Evolutionary conservation across 2,888 invertebrate species (phyloP), one percentile per base, ranked within the genome.

Genomic region (Noctuana brunneofusca): DNA sequence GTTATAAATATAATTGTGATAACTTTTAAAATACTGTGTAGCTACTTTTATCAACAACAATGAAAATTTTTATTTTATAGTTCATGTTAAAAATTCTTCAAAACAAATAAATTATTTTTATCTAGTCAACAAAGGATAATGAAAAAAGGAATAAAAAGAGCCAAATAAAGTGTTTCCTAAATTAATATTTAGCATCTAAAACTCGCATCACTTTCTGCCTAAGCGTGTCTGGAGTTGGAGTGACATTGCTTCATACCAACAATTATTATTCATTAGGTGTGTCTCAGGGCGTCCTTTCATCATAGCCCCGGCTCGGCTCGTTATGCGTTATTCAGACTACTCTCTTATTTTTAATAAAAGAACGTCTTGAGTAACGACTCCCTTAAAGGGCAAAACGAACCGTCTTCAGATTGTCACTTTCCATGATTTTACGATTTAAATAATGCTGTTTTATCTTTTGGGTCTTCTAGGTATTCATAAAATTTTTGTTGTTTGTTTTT

Each of bases 201-300:
- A 41, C 41, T 38, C 22, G 24, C 30, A 56, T 43, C 43, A 35
- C 30, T 57, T 57, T 48, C 57, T 35, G 48, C 48, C 46, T 66
- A 66, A 79, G 78, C 76, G 78, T 76, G 79, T 78, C 74, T 78
- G 71, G 68, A 67, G 68, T 76, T 78, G 71, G 68, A 67, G 68
- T 76, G 75, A 73, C 78, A 78, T 79, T 79, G 68, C 66, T 65
- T 64, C 73, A 70, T 69, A 68, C 68, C 73, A 71, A 79, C 78
- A 84, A 86, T 86, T 84, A 86, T 84, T 83, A 84, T 85, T 86
- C 87, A 87, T 89, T 84, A 86, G 78, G 70, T 71, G 69, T 72
- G 75, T 76, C 74, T 74, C 70, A 69, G 66, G 69, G 73, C 72
- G 75, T 69, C 84, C 87, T 87, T 84, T 88, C 86, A 88, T 88